A percentile compares a stretch with the other conserved stretches of the same genome.
Evolutionary conservation across 2,113 vertebrate genomes (phyloP).

Genomic region (Phalacrocorax brasilianus): DNA sequence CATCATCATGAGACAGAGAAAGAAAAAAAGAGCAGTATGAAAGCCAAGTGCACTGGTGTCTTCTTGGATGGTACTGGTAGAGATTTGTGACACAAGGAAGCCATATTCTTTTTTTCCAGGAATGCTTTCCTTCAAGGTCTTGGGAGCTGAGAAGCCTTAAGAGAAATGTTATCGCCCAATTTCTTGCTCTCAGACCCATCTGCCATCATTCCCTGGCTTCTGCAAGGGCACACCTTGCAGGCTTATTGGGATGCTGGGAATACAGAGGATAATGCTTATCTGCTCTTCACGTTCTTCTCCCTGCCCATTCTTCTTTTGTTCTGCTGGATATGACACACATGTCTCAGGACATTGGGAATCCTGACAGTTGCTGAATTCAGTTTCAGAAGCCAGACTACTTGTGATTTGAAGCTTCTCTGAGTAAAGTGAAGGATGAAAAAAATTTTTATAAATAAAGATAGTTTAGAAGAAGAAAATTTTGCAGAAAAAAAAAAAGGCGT

Average conservation of each 20-base stretch:
- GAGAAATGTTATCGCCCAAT: background rate
- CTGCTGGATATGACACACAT: background rate
- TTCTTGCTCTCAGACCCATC: background rate
- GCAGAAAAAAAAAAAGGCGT: background rate
- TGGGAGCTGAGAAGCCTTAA: background rate
- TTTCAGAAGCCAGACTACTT: background rate
- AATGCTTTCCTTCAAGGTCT: background rate
- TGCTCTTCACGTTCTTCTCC: background rate
- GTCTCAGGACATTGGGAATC: background rate
- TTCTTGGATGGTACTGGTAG: background rate
- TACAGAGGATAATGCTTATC: background rate
- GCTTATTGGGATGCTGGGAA: background rate
- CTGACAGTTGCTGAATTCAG: background rate
- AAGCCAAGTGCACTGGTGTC: background rate
- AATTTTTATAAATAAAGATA: background rate
- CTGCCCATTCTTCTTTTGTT: background rate
- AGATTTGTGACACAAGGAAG: background rate
- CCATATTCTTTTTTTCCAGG: background rate
- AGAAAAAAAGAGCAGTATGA: background rate
- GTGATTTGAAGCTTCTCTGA: background rate
- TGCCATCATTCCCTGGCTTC: background rate
- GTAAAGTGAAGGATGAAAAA: background rate
- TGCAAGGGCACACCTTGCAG: background rate
- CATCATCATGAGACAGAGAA: background rate
- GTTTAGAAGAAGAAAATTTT: background rate